These are phyloP conservation scores for Paramisgurnus dabryanus DNA, from an alignment of 2,113 vertebrate genomes.

Conservation along the genomic window DNA sequence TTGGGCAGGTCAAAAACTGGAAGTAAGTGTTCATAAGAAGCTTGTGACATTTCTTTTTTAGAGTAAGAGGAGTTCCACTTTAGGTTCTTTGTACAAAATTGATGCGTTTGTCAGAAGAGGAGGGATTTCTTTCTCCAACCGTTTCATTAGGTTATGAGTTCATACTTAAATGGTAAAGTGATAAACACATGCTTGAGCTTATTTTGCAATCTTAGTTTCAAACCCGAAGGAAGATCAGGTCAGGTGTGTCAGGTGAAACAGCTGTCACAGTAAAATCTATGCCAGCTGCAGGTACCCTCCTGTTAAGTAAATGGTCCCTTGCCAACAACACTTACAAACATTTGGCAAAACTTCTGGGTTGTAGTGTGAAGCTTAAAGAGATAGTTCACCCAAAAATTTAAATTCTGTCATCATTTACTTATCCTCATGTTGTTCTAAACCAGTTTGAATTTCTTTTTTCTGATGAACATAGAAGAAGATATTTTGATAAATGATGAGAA, in stretches of 20 bases:
- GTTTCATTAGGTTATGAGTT: too few species aligned
- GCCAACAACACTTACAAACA: neutral
- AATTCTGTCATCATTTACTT: too few species aligned
- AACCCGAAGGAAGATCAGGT: neutral
- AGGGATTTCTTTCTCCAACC: neutral
- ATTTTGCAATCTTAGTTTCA: neutral
- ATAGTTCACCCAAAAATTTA: too few species aligned
- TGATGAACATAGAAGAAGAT: too few species aligned
- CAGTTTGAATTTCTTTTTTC: too few species aligned
- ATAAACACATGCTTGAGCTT: neutral
- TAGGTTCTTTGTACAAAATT: slow-evolving; percentile 2
- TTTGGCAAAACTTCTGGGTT: neutral
- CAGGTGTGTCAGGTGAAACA: neutral
- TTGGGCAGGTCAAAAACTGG: slow-evolving; percentile 5
- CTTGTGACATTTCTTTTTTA: neutral
- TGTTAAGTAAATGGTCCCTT: neutral
- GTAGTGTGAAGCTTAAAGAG: neutral
- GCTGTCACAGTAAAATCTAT: neutral
- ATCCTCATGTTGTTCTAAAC: too few species aligned
- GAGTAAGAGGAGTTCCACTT: slow-evolving; percentile 14
- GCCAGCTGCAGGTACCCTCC: neutral
- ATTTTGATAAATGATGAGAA: too few species aligned
- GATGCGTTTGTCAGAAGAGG: neutral
- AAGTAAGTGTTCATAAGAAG: neutral
- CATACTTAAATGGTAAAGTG: neutral